Evolutionary conservation across 2,888 invertebrate genomes (phyloP).

Genomic region (Torymus texanus): DNA sequence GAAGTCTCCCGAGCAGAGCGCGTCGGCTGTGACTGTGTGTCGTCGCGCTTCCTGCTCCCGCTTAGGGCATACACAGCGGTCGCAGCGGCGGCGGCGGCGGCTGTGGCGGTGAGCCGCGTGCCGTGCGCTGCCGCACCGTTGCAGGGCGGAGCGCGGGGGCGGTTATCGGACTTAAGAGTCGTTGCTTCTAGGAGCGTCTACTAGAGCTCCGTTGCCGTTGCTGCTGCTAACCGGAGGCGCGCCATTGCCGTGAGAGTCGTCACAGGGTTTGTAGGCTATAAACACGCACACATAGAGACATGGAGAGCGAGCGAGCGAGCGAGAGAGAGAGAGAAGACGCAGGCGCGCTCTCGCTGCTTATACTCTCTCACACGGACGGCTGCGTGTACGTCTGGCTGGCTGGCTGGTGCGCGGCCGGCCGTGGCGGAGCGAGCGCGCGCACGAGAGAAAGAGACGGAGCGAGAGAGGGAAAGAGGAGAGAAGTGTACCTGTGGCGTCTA

Average conservation of each 20-base stretch:
- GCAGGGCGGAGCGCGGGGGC: conserved; percentile 56
- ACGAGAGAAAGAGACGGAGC: conserved; percentile 1
- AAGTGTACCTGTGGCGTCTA: conserved; percentile 65
- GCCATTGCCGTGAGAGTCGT: conserved; percentile 68
- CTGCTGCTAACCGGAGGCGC: conserved; percentile 65
- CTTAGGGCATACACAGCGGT: background rate
- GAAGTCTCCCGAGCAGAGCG: conserved; percentile 5
- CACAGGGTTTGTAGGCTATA: conserved; percentile 70
- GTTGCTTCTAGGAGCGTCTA: background rate
- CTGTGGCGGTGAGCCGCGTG: conserved; percentile 29
- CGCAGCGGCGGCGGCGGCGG: background rate
- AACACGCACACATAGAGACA: conserved; percentile 67
- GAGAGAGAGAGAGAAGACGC: conserved; percentile 52
- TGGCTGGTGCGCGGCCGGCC: conserved; percentile 36
- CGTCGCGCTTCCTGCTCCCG: background rate
- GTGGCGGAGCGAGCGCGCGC: conserved; percentile 3
- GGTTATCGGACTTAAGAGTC: background rate
- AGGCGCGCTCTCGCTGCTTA: conserved; percentile 57
- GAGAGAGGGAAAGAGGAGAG: background rate
- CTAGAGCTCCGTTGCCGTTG: conserved; percentile 29
- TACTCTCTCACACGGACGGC: background rate
- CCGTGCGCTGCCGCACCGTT: too few relatives aligned
- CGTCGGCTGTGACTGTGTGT: background rate
- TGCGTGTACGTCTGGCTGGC: background rate
- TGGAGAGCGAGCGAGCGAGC: conserved; percentile 37